Evolutionary conservation across 2,888 invertebrate genomes (phyloP).

Genomic region (Trisateles emortualis): DNA sequence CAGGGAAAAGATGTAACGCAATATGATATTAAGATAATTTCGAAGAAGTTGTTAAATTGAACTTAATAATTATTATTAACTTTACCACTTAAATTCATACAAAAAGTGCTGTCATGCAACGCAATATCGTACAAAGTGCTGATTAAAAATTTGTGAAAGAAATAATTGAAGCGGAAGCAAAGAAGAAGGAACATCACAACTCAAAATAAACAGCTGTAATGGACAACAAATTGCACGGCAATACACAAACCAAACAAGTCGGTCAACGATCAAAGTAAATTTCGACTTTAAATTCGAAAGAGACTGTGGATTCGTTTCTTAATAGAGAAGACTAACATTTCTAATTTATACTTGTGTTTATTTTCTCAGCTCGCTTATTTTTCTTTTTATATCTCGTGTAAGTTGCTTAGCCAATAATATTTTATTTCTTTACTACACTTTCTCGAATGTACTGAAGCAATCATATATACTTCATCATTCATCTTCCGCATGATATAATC

Average conservation of each 20-base stretch:
- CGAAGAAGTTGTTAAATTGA: no score
- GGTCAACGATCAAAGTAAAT: constrained; percentile 33
- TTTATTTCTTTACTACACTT: background rate
- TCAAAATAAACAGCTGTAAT: constrained; percentile 13
- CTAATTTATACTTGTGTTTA: background rate
- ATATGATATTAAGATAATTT: no score
- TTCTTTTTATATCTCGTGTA: background rate
- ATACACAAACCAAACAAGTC: constrained; percentile 21
- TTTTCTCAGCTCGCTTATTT: background rate
- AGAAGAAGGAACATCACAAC: background rate
- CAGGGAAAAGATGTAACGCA: no score
- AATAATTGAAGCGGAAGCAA: background rate
- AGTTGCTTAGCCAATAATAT: background rate
- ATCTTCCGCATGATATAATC: background rate
- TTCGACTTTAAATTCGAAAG: constrained; percentile 28
- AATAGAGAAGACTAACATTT: constrained; percentile 12
- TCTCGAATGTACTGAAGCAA: background rate
- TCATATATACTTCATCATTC: no score
- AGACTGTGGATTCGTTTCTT: constrained; percentile 15
- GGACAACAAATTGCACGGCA: constrained; percentile 17
- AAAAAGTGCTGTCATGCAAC: no score
- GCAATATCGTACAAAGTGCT: no score
- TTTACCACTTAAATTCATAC: no score
- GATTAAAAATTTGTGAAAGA: background rate
- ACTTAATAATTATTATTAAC: no score